phyloP scores from a whole-genome alignment of 2,113 vertebrate species.

The Lampris megalopsis region DNA sequence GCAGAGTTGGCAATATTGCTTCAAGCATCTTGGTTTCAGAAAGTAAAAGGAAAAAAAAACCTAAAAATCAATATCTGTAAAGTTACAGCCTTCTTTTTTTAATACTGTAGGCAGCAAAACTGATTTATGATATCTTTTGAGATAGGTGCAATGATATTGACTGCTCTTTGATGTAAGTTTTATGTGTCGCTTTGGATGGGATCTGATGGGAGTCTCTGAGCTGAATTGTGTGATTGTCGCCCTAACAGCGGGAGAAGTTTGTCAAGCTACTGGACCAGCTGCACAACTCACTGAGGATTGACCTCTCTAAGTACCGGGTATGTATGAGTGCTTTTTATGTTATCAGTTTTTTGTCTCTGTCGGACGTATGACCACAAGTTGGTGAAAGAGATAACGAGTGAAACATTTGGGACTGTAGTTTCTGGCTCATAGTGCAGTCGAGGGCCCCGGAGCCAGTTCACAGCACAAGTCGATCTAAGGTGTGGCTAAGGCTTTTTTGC shows the following conservation, averaged over 20 bases:
- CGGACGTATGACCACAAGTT: neutral
- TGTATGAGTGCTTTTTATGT: conserved; percentile 58
- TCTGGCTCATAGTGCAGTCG: too few relatives aligned
- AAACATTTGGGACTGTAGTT: too few relatives aligned
- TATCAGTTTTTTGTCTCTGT: neutral
- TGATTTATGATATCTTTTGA: too few relatives aligned
- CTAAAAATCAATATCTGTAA: too few relatives aligned
- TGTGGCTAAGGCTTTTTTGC: too few relatives aligned
- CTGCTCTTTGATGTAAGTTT: conserved; percentile 27
- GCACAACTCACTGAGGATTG: conserved; percentile 97
- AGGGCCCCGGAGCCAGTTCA: too few relatives aligned
- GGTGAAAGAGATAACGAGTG: neutral
- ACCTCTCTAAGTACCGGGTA: conserved; percentile 98
- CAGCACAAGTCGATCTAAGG: too few relatives aligned
- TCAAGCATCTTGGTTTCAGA: conserved; percentile 38
- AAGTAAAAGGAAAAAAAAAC: conserved; percentile 47
- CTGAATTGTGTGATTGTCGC: conserved; percentile 51
- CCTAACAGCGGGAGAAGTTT: conserved; percentile 95
- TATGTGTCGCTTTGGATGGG: conserved; percentile 22
- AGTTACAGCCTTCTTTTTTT: too few relatives aligned
- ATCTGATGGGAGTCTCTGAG: conserved; percentile 10
- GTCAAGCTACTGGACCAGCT: conserved; percentile 97
- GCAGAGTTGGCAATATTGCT: conserved; percentile 30
- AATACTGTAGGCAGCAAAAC: too few relatives aligned
- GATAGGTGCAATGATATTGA: neutral